Evolutionary conservation across 2,888 invertebrate species (phyloP).

Genomic region (Amphiduros pacificus): DNA sequence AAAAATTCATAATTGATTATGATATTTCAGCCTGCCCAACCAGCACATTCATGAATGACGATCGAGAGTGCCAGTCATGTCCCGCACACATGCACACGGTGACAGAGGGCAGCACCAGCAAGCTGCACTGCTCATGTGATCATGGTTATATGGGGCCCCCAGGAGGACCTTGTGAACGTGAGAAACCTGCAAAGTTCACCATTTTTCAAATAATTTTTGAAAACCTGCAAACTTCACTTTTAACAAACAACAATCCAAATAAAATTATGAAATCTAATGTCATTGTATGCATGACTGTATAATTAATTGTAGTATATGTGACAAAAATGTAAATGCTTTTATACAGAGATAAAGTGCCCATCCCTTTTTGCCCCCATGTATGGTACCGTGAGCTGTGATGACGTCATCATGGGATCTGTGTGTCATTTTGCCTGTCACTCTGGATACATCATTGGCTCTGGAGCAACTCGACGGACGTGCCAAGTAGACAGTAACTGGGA

Average conservation of each 20-base stretch:
- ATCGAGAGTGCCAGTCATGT: not conserved
- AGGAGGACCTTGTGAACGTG: constrained; percentile 6
- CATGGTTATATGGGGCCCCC: not conserved
- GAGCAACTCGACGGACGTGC: not conserved
- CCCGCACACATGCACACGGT: not conserved
- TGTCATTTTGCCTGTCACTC: not conserved
- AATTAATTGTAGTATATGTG: not conserved
- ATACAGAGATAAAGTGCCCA: not conserved
- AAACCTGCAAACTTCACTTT: not conserved
- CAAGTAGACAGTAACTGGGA: not conserved
- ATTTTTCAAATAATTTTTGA: not conserved
- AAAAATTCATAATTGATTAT: not conserved
- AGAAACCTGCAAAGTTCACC: not conserved
- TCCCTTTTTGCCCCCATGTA: not conserved
- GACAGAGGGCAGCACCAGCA: not conserved
- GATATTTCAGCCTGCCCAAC: not conserved
- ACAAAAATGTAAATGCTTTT: not conserved
- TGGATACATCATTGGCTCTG: not conserved
- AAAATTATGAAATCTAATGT: no score
- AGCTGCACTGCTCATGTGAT: not conserved
- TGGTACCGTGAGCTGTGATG: not conserved
- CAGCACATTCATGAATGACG: not conserved
- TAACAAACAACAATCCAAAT: not conserved
- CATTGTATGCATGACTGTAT: no score
- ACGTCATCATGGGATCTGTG: not conserved